Percentiles rank a stretch among this genome's conserved stretches.
These are phyloP conservation scores for Coryphaenoides rupestris DNA, from an alignment of 2,113 vertebrate species.

Conservation along the genomic window DNA sequence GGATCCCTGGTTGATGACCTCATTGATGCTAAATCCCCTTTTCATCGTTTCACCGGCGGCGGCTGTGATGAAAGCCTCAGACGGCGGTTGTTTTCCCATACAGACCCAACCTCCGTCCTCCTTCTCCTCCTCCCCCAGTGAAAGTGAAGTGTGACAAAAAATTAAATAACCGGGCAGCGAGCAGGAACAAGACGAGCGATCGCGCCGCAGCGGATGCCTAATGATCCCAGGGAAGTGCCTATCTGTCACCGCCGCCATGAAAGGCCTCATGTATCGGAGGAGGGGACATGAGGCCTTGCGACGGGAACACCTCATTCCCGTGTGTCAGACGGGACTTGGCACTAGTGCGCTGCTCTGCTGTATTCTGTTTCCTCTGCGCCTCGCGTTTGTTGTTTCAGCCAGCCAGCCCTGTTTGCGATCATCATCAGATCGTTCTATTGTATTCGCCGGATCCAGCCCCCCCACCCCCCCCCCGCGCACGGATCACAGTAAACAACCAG, in stretches of 20 bases:
- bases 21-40: conserved; percentile 16
- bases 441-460: background rate
- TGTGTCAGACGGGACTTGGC: too few species aligned
- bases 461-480: too few species aligned
- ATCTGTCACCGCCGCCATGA: conserved; percentile 31
- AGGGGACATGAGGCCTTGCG: conserved; percentile 24
- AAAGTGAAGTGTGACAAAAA: conserved; percentile 20
- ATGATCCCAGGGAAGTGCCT: conserved; percentile 28
- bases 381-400: conserved; percentile 33
- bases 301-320: conserved; percentile 26
- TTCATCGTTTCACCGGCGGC: conserved; percentile 8
- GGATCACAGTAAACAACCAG: too few species aligned
- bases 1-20: conserved; percentile 23
- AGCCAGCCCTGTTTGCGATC: conserved; percentile 32
- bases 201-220: conserved; percentile 18
- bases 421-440: conserved; percentile 24
- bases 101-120: conserved; percentile 23
- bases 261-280: conserved; percentile 20
- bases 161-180: too few species aligned
- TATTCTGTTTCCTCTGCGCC: conserved; percentile 19
- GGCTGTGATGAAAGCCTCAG: conserved; percentile 17
- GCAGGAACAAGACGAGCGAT: conserved; percentile 7
- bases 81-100: conserved; percentile 34
- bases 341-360: conserved; percentile 26
- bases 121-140: conserved; percentile 9